These are phyloP conservation scores for Rhynchophorus ferrugineus DNA, from an alignment of 1,140 invertebrate genomes.

Conservation along the genomic window DNA sequence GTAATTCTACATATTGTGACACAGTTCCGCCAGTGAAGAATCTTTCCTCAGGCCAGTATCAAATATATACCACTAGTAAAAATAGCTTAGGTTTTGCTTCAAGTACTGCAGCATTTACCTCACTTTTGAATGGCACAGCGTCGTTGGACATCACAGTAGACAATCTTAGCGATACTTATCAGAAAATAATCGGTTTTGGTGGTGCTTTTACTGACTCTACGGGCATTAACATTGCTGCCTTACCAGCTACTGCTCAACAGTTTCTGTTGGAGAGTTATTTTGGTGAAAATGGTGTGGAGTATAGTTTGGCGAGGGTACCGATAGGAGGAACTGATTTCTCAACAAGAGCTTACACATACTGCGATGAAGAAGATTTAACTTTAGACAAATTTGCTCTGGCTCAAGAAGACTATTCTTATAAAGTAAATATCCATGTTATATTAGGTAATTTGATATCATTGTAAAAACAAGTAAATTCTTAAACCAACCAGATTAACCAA, in stretches of 20 bases:
- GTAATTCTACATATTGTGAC: slow-evolving; percentile 78
- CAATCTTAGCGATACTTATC: slow-evolving; percentile 39
- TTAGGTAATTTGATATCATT: too few relatives aligned
- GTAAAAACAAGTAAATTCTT: too few relatives aligned
- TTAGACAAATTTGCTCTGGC: slow-evolving; percentile 38
- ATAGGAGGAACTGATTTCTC: slow-evolving; percentile 82
- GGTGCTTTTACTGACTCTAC: slow-evolving; percentile 49
- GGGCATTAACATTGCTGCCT: slow-evolving; percentile 19
- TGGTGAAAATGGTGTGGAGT: slow-evolving; percentile 57
- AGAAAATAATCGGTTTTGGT: slow-evolving; percentile 70
- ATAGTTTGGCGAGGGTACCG: slow-evolving; percentile 67
- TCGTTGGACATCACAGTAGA: slow-evolving; percentile 26
- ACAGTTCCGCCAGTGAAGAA: slow-evolving; percentile 46
- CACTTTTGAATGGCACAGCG: not conserved
- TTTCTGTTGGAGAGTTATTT: slow-evolving; percentile 43
- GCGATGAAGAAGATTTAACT: slow-evolving; percentile 45
- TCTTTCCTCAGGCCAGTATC: slow-evolving; percentile 42
- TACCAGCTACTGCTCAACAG: slow-evolving; percentile 13
- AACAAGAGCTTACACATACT: slow-evolving; percentile 59
- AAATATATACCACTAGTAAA: slow-evolving; percentile 51
- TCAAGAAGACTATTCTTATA: slow-evolving; percentile 40
- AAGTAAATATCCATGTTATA: too few relatives aligned
- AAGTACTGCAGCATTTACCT: slow-evolving; percentile 33
- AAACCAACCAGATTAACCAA: too few relatives aligned
- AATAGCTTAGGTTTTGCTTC: slow-evolving; percentile 46